Percentiles rank a stretch among this genome's conserved stretches.
Conservation (phyloP, 2,797 vertebrate species). For the Podargus strigoides region DNA sequence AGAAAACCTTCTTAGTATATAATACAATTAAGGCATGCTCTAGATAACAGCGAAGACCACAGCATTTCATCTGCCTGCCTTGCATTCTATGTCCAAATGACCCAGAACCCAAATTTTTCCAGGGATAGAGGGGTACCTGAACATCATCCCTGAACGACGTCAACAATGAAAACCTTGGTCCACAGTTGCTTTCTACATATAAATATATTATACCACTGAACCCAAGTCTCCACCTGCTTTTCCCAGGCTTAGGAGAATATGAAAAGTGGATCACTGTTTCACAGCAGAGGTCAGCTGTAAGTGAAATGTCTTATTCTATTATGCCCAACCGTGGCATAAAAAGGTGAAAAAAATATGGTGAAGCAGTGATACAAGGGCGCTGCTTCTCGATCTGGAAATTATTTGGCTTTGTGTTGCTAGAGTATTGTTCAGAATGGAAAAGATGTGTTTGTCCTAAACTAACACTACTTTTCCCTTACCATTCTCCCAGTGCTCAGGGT, state of each 20-base stretch:
- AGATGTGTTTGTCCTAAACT: not conserved
- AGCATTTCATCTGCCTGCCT: not conserved
- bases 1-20: not conserved
- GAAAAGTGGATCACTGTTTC: not conserved
- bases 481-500: not conserved
- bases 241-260: not conserved
- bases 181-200: not conserved
- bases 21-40: not conserved
- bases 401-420: not conserved
- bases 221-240: not conserved
- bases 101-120: not conserved
- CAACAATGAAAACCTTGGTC: not conserved
- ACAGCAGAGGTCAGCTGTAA: not conserved
- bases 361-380: not conserved
- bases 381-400: not conserved
- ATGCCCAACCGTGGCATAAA: not conserved
- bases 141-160: not conserved
- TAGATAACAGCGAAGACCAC: not conserved
- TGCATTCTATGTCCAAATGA: not conserved
- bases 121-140: not conserved
- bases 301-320: not conserved
- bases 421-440: not conserved
- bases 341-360: not conserved
- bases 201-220: not conserved
- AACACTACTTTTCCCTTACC: not conserved